phyloP scores from a whole-genome alignment of 1,140 invertebrate genomes.

The Aethina tumida region DNA sequence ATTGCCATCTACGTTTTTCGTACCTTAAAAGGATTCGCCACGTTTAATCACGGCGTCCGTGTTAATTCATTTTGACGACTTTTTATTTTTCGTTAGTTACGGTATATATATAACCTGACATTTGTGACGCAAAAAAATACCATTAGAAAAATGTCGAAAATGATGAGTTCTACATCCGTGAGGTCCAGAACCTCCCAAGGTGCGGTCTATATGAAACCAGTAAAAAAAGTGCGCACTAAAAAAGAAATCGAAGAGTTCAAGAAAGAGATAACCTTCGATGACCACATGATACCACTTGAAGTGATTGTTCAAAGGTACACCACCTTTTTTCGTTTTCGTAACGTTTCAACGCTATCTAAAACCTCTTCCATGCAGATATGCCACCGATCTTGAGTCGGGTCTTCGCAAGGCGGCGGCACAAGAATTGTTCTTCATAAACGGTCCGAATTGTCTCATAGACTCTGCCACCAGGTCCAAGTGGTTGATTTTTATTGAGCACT shows the following conservation, averaged over 20 bases:
- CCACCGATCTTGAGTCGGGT: slow-evolving; percentile 44
- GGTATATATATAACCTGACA: too few relatives aligned
- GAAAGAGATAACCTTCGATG: slow-evolving; percentile 64
- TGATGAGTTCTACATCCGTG: background rate
- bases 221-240: background rate
- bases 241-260: slow-evolving; percentile 40
- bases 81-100: too few relatives aligned
- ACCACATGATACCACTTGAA: slow-evolving; percentile 58
- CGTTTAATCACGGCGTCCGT: too few relatives aligned
- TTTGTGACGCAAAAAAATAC: too few relatives aligned
- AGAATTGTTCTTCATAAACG: slow-evolving; percentile 45
- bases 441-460: slow-evolving; percentile 56
- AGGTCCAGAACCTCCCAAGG: background rate
- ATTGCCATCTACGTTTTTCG: too few relatives aligned
- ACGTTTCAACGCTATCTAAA: background rate
- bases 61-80: too few relatives aligned
- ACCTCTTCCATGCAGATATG: slow-evolving; percentile 28
- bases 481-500: slow-evolving; percentile 20
- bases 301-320: slow-evolving; percentile 39
- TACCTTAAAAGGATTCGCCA: too few relatives aligned
- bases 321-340: background rate
- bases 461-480: slow-evolving; percentile 14
- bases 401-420: slow-evolving; percentile 44
- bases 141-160: background rate
- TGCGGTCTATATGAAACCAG: slow-evolving; percentile 5